Evolutionary conservation across 2,797 vertebrate genomes (phyloP).

Genomic region (Gobionotothen gibberifrons): DNA sequence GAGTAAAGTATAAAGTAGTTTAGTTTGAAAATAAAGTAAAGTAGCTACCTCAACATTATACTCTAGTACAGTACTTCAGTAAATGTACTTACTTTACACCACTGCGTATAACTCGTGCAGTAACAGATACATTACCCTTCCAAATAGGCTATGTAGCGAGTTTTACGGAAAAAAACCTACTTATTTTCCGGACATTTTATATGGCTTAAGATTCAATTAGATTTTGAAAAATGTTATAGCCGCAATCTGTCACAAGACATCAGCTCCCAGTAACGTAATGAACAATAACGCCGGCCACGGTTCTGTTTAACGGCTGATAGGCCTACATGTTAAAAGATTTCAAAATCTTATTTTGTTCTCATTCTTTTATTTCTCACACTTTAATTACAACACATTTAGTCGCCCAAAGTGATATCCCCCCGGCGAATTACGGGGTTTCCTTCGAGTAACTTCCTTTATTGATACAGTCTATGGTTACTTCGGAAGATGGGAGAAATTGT

Average conservation of each 20-base stretch:
- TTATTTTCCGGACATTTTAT: background rate
- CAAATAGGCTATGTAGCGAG: too few relatives aligned
- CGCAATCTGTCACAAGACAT: background rate
- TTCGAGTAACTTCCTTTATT: background rate
- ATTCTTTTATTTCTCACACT: background rate
- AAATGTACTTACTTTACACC: too few relatives aligned
- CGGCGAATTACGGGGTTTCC: background rate
- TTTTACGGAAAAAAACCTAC: background rate
- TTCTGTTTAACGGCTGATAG: background rate
- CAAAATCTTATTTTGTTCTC: background rate
- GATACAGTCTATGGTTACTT: background rate
- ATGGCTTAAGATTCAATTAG: background rate
- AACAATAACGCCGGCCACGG: background rate
- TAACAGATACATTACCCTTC: background rate
- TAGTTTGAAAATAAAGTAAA: too few relatives aligned
- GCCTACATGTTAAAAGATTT: background rate
- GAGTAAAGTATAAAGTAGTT: too few relatives aligned
- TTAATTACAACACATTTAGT: background rate
- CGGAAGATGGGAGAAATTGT: background rate
- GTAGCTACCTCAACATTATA: too few relatives aligned
- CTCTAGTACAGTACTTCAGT: too few relatives aligned
- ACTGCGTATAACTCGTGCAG: background rate
- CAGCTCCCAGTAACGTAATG: background rate
- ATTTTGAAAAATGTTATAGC: background rate
- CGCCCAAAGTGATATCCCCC: background rate